Base-by-base conservation (phyloP, 1,140 invertebrate species). In the Monomorium pharaonis region DNA sequence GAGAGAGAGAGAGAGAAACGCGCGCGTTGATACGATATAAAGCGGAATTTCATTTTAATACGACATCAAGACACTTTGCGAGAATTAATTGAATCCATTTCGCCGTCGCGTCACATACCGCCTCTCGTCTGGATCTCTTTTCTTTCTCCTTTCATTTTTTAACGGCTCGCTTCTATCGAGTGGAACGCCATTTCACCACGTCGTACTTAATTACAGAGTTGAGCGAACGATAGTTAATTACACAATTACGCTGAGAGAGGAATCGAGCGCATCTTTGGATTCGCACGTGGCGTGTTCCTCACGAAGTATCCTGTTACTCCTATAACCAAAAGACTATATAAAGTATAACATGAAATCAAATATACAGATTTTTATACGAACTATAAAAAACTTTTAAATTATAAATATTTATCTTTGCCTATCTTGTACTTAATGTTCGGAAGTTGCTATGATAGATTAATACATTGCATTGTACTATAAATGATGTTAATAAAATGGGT, bases 11-110 rank as follows among this genome's bases (percentile, higher is more conserved):
- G 63, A 47, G 37, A 67, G 84, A 76, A 84, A 75, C 42, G 60
- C 56, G 56, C 21, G 62, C 49, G 80, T 87, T 76, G 51, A 63
- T 72, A 63, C 83, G 70, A 87, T 85, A 89, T 51, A 74, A 72
- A 85, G 69, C 72, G 78, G 54, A 87, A 85, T 85, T 78, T 80
- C 81, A 87, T 88, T 85, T 88, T 80, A 63, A 80, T 76, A 77
- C 81, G 78, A 83, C 78, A 74, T 83, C 78, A 70, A 69, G 78
- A 83, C 78, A 83, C 78, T 83, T 77, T 77, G 83, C 83, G 83
- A 77, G 70, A 84, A 84, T 84, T 83, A 83, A 83, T 83, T 83
- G 78, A 83, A 83, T 83, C 78, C 78, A 83, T 83, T 83, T 72
- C 78, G 78, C 78, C 78, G 78, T 78, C 76, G 44, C 76, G 76